Evolutionary conservation across 2,888 invertebrate species (phyloP), one percentile per base, ranked within the genome.

Genomic region (Dryobotodes eremita): DNA sequence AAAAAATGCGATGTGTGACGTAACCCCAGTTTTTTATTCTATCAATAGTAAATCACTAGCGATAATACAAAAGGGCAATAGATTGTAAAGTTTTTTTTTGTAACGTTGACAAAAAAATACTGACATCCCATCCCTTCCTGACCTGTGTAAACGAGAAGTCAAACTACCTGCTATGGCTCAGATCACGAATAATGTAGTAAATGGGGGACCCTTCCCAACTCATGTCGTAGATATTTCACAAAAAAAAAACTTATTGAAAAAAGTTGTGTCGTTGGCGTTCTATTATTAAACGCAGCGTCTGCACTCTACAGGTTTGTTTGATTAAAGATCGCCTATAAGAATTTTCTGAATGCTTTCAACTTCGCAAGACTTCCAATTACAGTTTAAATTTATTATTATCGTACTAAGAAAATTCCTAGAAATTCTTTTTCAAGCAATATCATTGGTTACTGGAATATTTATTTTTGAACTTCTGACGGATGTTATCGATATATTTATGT

Each of bases 161-260:
- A 86, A 84, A 80, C 88, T 88, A 88, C 88, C 88, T 88, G 88
- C 88, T 83, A 36, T 31, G 74, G 61, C 77, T 81, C 50, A 77
- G 79, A 84, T 83, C 86, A 78, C 78, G 74, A 81, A 80, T 83
- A 79, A 81, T 80, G 62, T 78, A 68, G 42, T 77, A 77, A 75
- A 72, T 46, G 69, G 66, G 66, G 83, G 68, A 83, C 77, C 81
- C 66, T 84, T 77, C 65, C 76, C 72, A 80, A 69, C 70, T 65
- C 61, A 79, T 82, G 82, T 71, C 69, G 79, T 85, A 75, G 71
- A 79, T 69, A 76, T 83, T 55, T 55, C 46, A 76, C 65, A 77
- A 71, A 61, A 87, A 82, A 87, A 81, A 78, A 71, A 64, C 26
- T 26, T 17, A 62, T 55, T 65, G n/a, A 83, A 85, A 84, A 83